Evolutionary conservation across 2,113 vertebrate species (phyloP), one percentile per base, ranked within the genome.

Genomic region (Actinemys pallida): DNA sequence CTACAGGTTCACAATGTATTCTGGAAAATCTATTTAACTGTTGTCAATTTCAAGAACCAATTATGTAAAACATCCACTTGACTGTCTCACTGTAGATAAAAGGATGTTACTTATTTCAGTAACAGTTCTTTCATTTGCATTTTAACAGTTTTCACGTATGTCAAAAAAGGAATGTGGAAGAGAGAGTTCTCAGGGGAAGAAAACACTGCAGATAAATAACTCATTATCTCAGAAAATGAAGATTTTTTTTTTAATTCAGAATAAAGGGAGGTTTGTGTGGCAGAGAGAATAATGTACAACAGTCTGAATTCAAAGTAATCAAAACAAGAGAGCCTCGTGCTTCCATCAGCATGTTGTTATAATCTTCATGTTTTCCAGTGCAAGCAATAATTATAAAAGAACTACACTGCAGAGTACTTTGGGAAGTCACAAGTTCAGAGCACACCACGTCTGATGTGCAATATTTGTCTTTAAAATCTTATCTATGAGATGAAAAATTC

Each of bases 11-110:
- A 84, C 81, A 0, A 59, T 62, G 72, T 81, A 93, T 72, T 49
- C 0, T 0, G 59, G 20, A 84, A 69, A 94, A 88, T 62, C 39
- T 69, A 93, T 81, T 93, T 91, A 88, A 87, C 78, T 42, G 86
- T 47, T 52, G 88, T 88, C 94, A 95, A 10, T 49, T 79, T 79
- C 76, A 79, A 79, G 84, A 94, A 88, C 90, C 53, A 90, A 95
- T 94, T 93, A 94, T 5, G 13, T 1, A 84, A 29, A 57, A 56
- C 81, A 83, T 81, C 24, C 54, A 49, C 75, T 84, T 65, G 65
- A 81, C 84, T 95, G 50, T 53, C 79, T 93, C 83, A 6, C 19
- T 22, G 25, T 3, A 94, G 84, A 83, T 86, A 90, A 91, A 93
- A 96, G 35, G 78, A 31, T 84, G 85, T 83, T 92, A 42, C 81